A percentile compares a stretch with the other conserved stretches of the same genome.
These are phyloP conservation scores for Embidobia sp. DNA, from an alignment of 2,888 invertebrate species.

Conservation along the genomic window DNA sequence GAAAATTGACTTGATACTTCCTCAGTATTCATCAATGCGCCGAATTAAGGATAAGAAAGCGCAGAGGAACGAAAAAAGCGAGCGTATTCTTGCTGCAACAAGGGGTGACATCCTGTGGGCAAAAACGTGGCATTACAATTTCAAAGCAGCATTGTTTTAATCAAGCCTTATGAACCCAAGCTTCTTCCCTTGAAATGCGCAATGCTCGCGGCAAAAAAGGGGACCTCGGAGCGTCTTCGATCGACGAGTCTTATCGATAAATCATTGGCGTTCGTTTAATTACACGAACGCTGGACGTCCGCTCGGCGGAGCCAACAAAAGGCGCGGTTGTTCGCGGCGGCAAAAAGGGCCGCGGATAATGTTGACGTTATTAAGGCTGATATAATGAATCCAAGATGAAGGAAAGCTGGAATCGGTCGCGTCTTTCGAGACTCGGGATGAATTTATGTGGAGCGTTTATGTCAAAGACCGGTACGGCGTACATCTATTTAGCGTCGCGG, in stretches of 20 bases:
- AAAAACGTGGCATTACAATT: no score
- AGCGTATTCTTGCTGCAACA: no score
- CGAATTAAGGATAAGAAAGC: no score
- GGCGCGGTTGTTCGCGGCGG: conserved; percentile 7
- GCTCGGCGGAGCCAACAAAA: conserved; percentile 22
- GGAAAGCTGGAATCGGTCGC: conserved; percentile 53
- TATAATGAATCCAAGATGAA: conserved; percentile 55
- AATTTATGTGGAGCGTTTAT: conserved; percentile 78
- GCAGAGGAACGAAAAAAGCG: no score
- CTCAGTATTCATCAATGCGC: no score
- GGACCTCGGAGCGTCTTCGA: conserved; percentile 16
- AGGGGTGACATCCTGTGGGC: no score
- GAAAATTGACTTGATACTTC: no score
- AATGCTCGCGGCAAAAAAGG: no score
- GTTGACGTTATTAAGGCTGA: conserved; percentile 42
- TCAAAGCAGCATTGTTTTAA: no score
- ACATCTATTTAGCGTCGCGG: conserved; percentile 77
- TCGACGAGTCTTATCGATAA: conserved; percentile 28
- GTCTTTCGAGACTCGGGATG: conserved; percentile 66
- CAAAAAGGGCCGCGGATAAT: conserved; percentile 32
- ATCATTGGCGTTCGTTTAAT: conserved; percentile 49
- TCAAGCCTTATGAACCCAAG: no score
- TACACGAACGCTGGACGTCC: conserved; percentile 25
- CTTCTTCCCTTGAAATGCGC: no score
- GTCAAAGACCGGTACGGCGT: conserved; percentile 74